phyloP scores from a whole-genome alignment of 2,797 vertebrate genomes.

The Falco novaeseelandiae region DNA sequence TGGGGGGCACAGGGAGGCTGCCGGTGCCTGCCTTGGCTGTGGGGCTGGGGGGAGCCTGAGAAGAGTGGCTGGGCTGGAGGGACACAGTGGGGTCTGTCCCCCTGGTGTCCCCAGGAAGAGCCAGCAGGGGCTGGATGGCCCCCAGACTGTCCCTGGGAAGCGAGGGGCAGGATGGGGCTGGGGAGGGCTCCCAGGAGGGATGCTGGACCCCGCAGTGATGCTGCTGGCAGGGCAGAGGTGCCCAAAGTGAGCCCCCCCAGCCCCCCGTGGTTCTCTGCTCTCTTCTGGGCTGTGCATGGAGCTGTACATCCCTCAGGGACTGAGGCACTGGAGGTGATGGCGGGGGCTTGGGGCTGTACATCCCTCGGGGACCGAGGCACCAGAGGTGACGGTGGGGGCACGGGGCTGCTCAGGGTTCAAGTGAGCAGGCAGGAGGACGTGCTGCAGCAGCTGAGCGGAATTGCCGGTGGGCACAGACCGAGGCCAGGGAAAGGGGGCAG shows the following conservation, averaged over 20 bases:
- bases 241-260: accelerated
- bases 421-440: neutral
- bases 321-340: neutral
- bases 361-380: no score
- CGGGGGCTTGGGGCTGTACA: no score
- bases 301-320: neutral
- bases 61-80: neutral
- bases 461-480: accelerated
- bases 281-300: accelerated
- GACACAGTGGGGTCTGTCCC: accelerated
- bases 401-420: accelerated
- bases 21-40: accelerated
- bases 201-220: neutral
- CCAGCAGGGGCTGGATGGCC: accelerated
- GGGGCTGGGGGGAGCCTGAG: neutral
- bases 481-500: neutral
- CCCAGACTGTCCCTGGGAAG: neutral
- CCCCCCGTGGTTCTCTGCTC: neutral
- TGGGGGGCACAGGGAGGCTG: neutral
- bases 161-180: neutral
- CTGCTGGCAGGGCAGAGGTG: neutral
- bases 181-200: neutral
- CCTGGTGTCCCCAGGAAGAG: neutral
- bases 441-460: neutral
- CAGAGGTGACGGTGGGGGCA: neutral